Conservation (phyloP, 1,140 invertebrate genomes). For the Andricus grossulariae region DNA sequence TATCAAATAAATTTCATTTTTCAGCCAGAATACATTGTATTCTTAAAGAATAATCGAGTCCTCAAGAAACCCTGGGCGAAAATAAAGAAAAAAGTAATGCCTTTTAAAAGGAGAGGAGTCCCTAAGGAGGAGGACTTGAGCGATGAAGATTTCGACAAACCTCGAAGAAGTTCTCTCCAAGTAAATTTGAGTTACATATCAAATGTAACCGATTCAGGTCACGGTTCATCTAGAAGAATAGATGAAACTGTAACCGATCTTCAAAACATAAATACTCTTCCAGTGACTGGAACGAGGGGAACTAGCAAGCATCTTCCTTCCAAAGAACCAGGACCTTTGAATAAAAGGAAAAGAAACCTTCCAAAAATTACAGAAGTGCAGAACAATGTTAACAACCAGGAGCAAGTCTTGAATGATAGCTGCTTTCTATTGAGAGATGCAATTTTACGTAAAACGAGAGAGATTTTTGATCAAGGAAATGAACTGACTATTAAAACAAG, state of each 20-base stretch:
- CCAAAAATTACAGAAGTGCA: constrained; percentile 31
- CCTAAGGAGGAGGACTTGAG: background rate
- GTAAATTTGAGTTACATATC: constrained; percentile 64
- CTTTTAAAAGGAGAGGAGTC: constrained; percentile 10
- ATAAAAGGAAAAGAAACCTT: background rate
- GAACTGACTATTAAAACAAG: constrained; percentile 55
- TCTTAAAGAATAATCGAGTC: no score
- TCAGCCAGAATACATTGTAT: no score
- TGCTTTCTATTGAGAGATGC: constrained; percentile 54
- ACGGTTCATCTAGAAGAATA: constrained; percentile 44
- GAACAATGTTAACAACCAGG: constrained; percentile 43
- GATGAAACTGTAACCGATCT: background rate
- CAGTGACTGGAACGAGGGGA: background rate
- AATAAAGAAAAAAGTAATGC: constrained; percentile 8
- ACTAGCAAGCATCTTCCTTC: no score
- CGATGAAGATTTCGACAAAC: constrained; percentile 38
- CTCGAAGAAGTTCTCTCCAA: constrained; percentile 56
- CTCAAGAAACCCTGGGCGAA: background rate
- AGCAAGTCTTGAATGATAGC: constrained; percentile 45
- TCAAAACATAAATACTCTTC: background rate
- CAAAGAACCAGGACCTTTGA: no score
- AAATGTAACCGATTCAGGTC: constrained; percentile 52
- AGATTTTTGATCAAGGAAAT: constrained; percentile 56
- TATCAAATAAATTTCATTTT: no score
- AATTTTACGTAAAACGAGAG: constrained; percentile 59